Evolutionary conservation across 1,140 invertebrate genomes (phyloP).

Genomic region (Rhyacophila brunnea): DNA sequence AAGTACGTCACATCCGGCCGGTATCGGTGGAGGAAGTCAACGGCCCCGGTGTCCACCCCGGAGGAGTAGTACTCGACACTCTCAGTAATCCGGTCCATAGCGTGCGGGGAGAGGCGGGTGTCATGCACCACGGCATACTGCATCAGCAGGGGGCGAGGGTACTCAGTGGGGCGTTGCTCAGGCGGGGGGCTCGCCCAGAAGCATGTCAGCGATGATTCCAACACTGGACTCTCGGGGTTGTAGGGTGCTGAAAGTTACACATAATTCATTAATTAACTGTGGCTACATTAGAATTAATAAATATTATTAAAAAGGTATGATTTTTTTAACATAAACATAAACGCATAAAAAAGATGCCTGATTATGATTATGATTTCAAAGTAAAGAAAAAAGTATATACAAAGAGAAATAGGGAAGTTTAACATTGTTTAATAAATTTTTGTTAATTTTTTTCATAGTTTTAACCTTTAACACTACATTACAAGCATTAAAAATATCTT

Average conservation of each 20-base stretch:
- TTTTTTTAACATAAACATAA: too few species aligned
- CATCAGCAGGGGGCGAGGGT: constrained; percentile 86
- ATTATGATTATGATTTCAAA: constrained; percentile 11
- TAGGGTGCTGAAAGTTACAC: constrained; percentile 73
- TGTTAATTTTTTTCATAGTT: too few species aligned
- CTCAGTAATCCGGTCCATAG: constrained; percentile 83
- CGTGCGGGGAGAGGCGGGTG: constrained; percentile 75
- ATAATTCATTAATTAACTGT: too few species aligned
- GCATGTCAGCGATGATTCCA: constrained; percentile 79
- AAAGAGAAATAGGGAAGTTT: too few species aligned
- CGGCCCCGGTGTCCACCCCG: constrained; percentile 70
- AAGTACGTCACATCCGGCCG: constrained; percentile 72
- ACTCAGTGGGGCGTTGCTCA: constrained; percentile 86
- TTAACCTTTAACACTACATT: too few species aligned
- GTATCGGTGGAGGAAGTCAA: constrained; percentile 76
- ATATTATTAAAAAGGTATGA: too few species aligned
- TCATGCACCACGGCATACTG: constrained; percentile 83
- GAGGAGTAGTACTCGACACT: constrained; percentile 78
- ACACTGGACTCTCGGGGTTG: constrained; percentile 71
- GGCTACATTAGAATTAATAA: too few species aligned
- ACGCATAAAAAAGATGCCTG: too few species aligned
- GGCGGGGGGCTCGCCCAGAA: constrained; percentile 95
- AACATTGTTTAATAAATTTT: too few species aligned
- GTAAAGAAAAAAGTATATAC: too few species aligned
- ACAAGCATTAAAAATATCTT: too few species aligned